A percentile compares a stretch with the other conserved stretches of the same genome.
phyloP scores from a whole-genome alignment of 2,888 invertebrate species.

The Halocaridina rubra region DNA sequence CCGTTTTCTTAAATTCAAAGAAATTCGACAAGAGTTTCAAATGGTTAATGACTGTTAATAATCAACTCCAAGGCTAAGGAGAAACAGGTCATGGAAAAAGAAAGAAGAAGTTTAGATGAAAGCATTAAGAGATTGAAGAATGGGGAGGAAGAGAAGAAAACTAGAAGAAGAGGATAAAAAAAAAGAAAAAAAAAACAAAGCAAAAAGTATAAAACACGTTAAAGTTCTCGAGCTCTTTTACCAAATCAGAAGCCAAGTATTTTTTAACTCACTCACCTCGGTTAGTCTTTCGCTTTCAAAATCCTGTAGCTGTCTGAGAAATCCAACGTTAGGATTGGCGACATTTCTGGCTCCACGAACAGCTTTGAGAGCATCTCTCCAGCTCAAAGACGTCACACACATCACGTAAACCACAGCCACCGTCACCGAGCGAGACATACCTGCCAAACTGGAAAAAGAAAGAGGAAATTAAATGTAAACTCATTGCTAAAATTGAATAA shows the following conservation, averaged over 20 bases:
- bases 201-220: too few species aligned
- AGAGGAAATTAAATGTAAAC: too few species aligned
- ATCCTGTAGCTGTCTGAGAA: slow-evolving; percentile 92
- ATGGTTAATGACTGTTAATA: too few species aligned
- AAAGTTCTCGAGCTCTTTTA: too few species aligned
- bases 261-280: slow-evolving; percentile 81
- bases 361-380: slow-evolving; percentile 93
- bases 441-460: slow-evolving; percentile 80
- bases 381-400: slow-evolving; percentile 88
- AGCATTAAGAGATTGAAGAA: too few species aligned
- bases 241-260: too few species aligned
- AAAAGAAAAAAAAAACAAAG: background rate
- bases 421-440: slow-evolving; percentile 96
- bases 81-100: too few species aligned
- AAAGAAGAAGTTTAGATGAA: background rate
- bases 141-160: background rate
- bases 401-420: slow-evolving; percentile 96
- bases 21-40: too few species aligned
- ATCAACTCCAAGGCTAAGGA: too few species aligned
- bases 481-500: too few species aligned
- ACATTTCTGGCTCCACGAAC: slow-evolving; percentile 91
- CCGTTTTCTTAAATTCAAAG: too few species aligned
- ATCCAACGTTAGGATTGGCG: slow-evolving; percentile 96
- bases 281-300: slow-evolving; percentile 83
- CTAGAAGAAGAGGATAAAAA: background rate